phyloP scores from a whole-genome alignment of 1,140 invertebrate species.

The Thalassaphorura encarpata region DNA sequence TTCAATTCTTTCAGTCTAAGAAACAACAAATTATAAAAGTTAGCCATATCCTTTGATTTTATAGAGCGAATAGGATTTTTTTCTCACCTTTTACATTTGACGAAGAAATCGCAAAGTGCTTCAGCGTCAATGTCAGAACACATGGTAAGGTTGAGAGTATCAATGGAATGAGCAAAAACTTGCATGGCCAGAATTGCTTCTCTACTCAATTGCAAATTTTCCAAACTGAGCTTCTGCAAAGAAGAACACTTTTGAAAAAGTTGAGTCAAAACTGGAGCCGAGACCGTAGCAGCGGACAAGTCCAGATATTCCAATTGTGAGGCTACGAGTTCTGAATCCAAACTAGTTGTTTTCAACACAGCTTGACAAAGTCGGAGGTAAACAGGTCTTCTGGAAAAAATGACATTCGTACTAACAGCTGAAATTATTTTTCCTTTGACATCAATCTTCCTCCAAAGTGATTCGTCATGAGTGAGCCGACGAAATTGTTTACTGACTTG shows the following conservation, averaged over 20 bases:
- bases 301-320: conserved; percentile 10
- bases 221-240: conserved; percentile 23
- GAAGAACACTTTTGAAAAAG: conserved; percentile 7
- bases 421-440: conserved; percentile 5
- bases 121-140: conserved; percentile 15
- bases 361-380: conserved; percentile 17
- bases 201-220: conserved; percentile 10
- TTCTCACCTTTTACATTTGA: neutral
- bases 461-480: conserved; percentile 20
- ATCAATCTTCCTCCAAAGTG: conserved; percentile 27
- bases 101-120: conserved; percentile 3
- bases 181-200: conserved; percentile 15
- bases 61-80: neutral
- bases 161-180: conserved; percentile 7
- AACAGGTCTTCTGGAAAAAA: conserved; percentile 16
- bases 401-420: conserved; percentile 6
- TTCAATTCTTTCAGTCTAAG: conserved; percentile 18
- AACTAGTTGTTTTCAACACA: conserved; percentile 5
- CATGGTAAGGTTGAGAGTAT: conserved; percentile 27
- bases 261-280: conserved; percentile 7
- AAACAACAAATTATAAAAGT: neutral
- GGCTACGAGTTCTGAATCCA: neutral
- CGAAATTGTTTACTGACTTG: conserved; percentile 16
- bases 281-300: conserved; percentile 9
- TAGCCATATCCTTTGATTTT: neutral